Conservation (phyloP, 1,140 invertebrate species). For the Sycophaga agraensis region DNA sequence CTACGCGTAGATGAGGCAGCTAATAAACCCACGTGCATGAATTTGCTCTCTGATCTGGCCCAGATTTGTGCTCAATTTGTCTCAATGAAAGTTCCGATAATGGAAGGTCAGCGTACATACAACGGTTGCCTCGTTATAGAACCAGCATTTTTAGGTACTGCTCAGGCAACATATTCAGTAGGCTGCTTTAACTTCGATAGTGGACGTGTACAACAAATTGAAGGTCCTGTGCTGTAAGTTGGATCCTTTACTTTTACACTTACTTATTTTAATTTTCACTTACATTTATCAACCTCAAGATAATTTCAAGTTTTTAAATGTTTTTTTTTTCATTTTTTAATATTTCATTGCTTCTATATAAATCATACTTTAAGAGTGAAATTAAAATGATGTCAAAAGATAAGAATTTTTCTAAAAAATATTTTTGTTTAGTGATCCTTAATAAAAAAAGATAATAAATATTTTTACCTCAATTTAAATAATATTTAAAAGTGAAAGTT, state of each 20-base stretch:
- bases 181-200: slow-evolving; percentile 60
- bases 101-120: slow-evolving; percentile 40
- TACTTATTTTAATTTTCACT: no score
- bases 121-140: slow-evolving; percentile 58
- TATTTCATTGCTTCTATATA: no score
- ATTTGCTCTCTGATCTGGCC: slow-evolving; percentile 57
- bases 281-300: no score
- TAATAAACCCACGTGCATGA: slow-evolving; percentile 58
- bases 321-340: no score
- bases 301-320: no score
- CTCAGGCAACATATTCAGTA: slow-evolving; percentile 56
- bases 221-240: slow-evolving; percentile 44
- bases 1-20: slow-evolving; percentile 45
- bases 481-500: no score
- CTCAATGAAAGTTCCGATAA: slow-evolving; percentile 38
- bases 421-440: no score
- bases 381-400: no score
- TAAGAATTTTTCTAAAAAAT: no score
- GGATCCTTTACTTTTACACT: neutral
- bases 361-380: no score
- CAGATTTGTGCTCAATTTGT: slow-evolving; percentile 59
- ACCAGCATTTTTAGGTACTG: slow-evolving; percentile 55
- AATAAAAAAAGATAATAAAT: no score
- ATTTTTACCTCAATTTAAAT: no score
- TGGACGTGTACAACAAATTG: slow-evolving; percentile 49